These are phyloP conservation scores for Perca schrenkii DNA, from an alignment of 2,113 vertebrate genomes.

Conservation along the genomic window DNA sequence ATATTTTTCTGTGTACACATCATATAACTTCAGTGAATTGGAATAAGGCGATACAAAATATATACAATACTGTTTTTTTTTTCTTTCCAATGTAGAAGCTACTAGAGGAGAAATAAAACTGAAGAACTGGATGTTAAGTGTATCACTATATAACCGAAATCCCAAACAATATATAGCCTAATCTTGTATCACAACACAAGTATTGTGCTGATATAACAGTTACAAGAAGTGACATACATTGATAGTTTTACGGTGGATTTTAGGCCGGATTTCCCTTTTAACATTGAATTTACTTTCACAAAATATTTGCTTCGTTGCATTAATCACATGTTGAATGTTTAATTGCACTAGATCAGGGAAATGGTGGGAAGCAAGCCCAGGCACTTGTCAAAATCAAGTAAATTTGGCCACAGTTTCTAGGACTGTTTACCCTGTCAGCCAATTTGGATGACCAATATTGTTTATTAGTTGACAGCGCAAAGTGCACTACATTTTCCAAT, in stretches of 20 bases:
- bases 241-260: neutral
- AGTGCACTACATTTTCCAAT: conserved; percentile 16
- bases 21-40: neutral
- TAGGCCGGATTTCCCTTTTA: neutral
- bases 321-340: conserved; percentile 10
- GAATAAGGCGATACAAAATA: neutral
- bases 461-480: conserved; percentile 26
- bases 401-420: conserved; percentile 10
- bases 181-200: neutral
- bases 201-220: neutral
- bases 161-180: neutral
- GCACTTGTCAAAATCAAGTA: conserved; percentile 26
- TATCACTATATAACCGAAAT: neutral
- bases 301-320: neutral
- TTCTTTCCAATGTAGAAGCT: neutral
- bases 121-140: too few relatives aligned
- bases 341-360: conserved; percentile 22
- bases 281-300: conserved; percentile 13
- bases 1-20: neutral
- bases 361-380: conserved; percentile 34
- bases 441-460: conserved; percentile 35
- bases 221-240: neutral
- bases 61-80: neutral
- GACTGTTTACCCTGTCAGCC: conserved; percentile 21
- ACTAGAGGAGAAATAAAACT: neutral